phyloP scores from a whole-genome alignment of 2,113 vertebrate genomes.

The Phylloscopus whistleri region DNA sequence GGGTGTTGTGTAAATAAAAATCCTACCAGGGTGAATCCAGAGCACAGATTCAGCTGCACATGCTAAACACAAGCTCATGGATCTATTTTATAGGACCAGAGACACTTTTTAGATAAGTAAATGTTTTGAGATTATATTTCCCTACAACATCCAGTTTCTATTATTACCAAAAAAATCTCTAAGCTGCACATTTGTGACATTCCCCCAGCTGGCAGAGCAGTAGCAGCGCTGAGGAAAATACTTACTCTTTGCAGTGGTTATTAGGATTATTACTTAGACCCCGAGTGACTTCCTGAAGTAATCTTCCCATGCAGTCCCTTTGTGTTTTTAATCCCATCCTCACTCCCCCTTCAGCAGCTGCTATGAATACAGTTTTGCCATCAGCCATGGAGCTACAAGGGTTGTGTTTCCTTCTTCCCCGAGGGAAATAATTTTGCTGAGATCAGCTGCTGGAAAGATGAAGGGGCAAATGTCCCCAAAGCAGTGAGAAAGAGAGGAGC shows the following conservation, averaged over 20 bases:
- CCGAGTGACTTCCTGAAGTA: slow-evolving; percentile 27
- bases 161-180: slow-evolving; percentile 25
- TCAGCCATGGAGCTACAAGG: background rate
- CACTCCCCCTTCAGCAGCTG: background rate
- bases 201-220: slow-evolving; percentile 23
- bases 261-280: slow-evolving; percentile 55
- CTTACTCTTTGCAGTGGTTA: slow-evolving; percentile 38
- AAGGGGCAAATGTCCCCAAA: background rate
- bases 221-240: background rate
- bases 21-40: background rate
- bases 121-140: slow-evolving; percentile 25
- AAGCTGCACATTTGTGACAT: slow-evolving; percentile 1
- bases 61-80: background rate
- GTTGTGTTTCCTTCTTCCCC: background rate
- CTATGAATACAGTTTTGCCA: background rate
- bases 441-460: background rate
- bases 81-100: background rate
- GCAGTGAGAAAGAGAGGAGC: background rate
- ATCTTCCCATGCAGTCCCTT: slow-evolving; percentile 21
- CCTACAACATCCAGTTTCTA: background rate
- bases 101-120: background rate
- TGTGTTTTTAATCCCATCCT: slow-evolving; percentile 5
- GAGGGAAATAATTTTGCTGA: background rate
- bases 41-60: background rate
- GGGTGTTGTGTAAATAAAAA: slow-evolving; percentile 1